A percentile compares a stretch with the other conserved stretches of the same genome.
Conservation (phyloP, 2,888 invertebrate genomes). For the Anodontia alba region DNA sequence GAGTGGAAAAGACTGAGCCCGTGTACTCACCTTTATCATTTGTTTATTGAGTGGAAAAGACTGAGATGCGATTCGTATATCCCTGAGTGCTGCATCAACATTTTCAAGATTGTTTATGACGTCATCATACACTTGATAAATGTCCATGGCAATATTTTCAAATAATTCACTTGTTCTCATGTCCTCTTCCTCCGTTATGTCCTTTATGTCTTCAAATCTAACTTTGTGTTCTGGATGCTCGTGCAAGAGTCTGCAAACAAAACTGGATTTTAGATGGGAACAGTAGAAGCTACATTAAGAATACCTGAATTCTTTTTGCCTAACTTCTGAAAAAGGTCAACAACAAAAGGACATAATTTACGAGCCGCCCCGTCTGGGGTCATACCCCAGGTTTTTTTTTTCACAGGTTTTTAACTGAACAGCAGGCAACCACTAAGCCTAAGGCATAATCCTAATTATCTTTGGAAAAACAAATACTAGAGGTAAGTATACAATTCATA, state of each 20-base stretch:
- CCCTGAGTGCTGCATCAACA: slow-evolving; percentile 69
- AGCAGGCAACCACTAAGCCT: too few species aligned
- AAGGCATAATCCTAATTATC: too few species aligned
- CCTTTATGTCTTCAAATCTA: slow-evolving; percentile 59
- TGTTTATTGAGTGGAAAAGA: slow-evolving; percentile 36
- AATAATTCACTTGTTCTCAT: slow-evolving; percentile 70
- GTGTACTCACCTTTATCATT: slow-evolving; percentile 58
- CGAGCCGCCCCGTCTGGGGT: too few species aligned
- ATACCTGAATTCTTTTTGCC: too few species aligned
- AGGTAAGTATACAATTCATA: too few species aligned
- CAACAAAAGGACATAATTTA: too few species aligned
- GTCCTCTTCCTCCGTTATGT: slow-evolving; percentile 68
- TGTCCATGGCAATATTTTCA: slow-evolving; percentile 68
- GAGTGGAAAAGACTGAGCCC: slow-evolving; percentile 27
- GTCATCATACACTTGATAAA: slow-evolving; percentile 76
- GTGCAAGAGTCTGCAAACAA: slow-evolving; percentile 69
- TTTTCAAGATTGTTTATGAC: slow-evolving; percentile 72
- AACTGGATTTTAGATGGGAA: too few species aligned
- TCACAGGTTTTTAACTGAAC: too few species aligned
- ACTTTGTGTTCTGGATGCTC: slow-evolving; percentile 66
- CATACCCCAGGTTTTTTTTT: too few species aligned
- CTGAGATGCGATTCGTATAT: slow-evolving; percentile 47
- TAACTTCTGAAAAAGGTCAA: too few species aligned
- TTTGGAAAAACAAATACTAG: too few species aligned
- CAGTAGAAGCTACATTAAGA: too few species aligned